Base-by-base conservation (phyloP, 2,113 vertebrate genomes). In the Stigmatopora argus region DNA sequence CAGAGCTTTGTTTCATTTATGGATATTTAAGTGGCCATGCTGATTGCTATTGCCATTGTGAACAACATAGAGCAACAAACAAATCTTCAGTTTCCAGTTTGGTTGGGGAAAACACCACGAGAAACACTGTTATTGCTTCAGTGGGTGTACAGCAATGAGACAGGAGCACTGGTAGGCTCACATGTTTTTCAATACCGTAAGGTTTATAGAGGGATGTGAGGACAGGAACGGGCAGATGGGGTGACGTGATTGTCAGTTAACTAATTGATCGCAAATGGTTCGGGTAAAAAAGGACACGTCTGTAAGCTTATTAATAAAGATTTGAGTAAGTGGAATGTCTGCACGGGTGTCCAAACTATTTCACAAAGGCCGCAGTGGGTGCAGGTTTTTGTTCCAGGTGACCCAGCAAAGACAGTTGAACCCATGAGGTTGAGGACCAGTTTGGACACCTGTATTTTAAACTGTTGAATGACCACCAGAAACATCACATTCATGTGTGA, bases 1-100 rank as follows among this genome's bases (percentile, higher is more conserved):
- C 89, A 88, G 87, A 92, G 90, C 93, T 94, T 92, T 93, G 93
- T 82, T 86, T 83, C 77, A 74, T 76, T 82, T 81, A 53, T 65
- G 77, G 65, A 72, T 75, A 78, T 67, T 71, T 72, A 12, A 61
- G 59, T 23, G 5, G 23, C 7, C 5, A 17, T 53, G 51, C 12
- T 56, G 26, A 12, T 26, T 14, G 13, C 5, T 11, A 56, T 53
- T 21, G 3, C 21, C 19, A 21, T 5, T 53, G 4, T 53, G 21
- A 53, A 53, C 51, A 53, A 10, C 19, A 26, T 1, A 13, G 19
- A 53, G 51, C 51, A 53, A 23, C 51, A 23, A 53, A 14, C 51
- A 23, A 53, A 53, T 21, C 19, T 53, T 3, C 23, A 13, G 11
- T 21, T 53, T 23, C 21, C 5, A 12, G 9, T 23, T 19, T 9